phyloP scores from a whole-genome alignment of 2,888 invertebrate species.

The Podotricha telesiphe region DNA sequence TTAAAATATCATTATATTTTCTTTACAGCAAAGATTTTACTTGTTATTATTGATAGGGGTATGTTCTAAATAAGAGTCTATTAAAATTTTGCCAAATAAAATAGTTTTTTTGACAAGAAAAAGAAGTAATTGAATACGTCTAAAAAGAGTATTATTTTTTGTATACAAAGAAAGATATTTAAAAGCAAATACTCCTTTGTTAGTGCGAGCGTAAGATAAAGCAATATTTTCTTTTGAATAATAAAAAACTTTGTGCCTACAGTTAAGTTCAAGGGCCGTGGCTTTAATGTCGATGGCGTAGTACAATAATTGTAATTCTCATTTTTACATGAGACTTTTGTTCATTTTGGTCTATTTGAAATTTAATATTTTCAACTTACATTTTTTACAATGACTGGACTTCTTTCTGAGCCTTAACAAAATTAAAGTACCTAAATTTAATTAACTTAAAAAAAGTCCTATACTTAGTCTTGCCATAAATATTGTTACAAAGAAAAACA shows the following conservation, averaged over 20 bases:
- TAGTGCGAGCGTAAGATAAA: slow-evolving; percentile 17
- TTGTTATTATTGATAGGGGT: neutral
- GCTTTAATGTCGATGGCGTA: neutral
- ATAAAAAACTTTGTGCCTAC: slow-evolving; percentile 19
- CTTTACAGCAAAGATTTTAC: neutral
- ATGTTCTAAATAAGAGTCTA: neutral
- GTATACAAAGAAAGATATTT: slow-evolving; percentile 18
- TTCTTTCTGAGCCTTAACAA: neutral
- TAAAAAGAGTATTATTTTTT: slow-evolving; percentile 22
- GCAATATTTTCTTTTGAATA: slow-evolving; percentile 22
- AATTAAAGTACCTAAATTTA: no score
- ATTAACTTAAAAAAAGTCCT: no score
- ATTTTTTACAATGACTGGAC: neutral
- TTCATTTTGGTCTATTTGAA: slow-evolving; percentile 11
- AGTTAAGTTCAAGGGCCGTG: slow-evolving; percentile 24
- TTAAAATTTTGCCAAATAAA: slow-evolving; percentile 15
- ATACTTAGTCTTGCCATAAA: no score
- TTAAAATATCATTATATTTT: slow-evolving; percentile 1
- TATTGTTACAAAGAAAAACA: no score
- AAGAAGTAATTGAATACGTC: slow-evolving; percentile 19
- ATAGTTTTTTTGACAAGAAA: slow-evolving; percentile 15
- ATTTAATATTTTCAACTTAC: slow-evolving; percentile 8
- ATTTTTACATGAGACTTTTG: slow-evolving; percentile 13
- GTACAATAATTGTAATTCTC: slow-evolving; percentile 14
- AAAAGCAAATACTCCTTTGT: slow-evolving; percentile 25